phyloP scores from a whole-genome alignment of 2,888 invertebrate species.

The Platycheirus rosarum region DNA sequence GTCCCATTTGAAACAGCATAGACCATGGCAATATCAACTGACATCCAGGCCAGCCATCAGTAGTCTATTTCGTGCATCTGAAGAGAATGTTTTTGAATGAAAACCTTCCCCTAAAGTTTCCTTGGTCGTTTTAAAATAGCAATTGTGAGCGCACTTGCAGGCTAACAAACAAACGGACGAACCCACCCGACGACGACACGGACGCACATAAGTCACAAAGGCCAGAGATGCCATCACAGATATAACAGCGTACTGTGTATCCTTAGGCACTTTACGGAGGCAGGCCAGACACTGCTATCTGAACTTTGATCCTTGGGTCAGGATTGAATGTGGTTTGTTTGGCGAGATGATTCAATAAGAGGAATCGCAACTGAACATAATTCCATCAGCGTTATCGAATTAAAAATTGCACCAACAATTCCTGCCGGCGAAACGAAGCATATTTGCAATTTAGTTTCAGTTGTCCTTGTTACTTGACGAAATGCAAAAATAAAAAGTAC shows the following conservation, averaged over 20 bases:
- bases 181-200: no score
- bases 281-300: constrained; percentile 22
- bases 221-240: constrained; percentile 6
- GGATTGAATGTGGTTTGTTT: constrained; percentile 36
- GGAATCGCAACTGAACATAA: constrained; percentile 25
- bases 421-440: not conserved
- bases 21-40: not conserved
- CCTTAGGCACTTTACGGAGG: constrained; percentile 2
- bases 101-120: constrained; percentile 14
- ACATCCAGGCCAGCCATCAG: not conserved
- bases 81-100: constrained; percentile 13
- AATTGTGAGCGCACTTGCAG: constrained; percentile 2
- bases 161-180: no score
- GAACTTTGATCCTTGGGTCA: constrained; percentile 40
- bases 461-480: not conserved
- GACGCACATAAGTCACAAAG: constrained; percentile 10
- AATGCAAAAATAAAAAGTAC: not conserved
- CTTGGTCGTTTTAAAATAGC: constrained; percentile 10
- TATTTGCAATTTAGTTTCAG: not conserved
- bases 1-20: not conserved
- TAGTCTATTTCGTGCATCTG: constrained; percentile 5
- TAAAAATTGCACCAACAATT: constrained; percentile 30
- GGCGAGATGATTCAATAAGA: constrained; percentile 30
- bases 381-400: constrained; percentile 23
- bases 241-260: not conserved